Evolutionary conservation across 35 echinoderm and acorn worm species (phyloP).

Genomic region (Ophioderma brevispina): DNA sequence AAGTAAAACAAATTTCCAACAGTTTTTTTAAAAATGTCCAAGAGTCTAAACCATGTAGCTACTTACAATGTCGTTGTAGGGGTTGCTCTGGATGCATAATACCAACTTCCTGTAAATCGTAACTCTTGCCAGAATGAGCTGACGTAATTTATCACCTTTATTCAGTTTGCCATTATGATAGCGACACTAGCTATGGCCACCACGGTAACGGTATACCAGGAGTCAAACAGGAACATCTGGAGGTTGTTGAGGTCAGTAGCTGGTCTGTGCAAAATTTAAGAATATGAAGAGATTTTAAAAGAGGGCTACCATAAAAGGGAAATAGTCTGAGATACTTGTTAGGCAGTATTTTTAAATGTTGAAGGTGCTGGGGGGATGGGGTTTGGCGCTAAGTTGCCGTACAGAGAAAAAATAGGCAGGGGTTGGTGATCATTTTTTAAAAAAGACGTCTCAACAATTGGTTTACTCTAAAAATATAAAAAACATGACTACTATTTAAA

Average conservation of each 20-base stretch:
- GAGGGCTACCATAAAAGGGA: no score
- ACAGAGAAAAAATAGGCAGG: no score
- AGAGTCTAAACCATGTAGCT: neutral
- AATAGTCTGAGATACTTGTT: no score
- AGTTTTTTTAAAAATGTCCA: neutral
- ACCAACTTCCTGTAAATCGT: slow-evolving; percentile 86
- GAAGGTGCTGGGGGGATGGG: no score
- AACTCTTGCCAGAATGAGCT: slow-evolving; percentile 70
- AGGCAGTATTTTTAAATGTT: no score
- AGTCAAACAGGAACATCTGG: slow-evolving; percentile 84
- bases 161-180: slow-evolving; percentile 74
- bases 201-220: slow-evolving; percentile 80
- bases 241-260: slow-evolving; percentile 45
- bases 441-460: no score
- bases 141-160: slow-evolving; percentile 86
- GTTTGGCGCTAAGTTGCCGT: no score
- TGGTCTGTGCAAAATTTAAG: no score
- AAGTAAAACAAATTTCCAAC: neutral
- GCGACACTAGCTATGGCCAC: slow-evolving; percentile 84
- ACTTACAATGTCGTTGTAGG: slow-evolving; percentile 76
- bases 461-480: no score
- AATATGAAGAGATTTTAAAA: no score
- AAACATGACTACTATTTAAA: no score
- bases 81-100: slow-evolving; percentile 88
- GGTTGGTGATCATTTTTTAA: no score